Base-by-base conservation (phyloP, 2,888 invertebrate species). In the Eustalomyia histrio region DNA sequence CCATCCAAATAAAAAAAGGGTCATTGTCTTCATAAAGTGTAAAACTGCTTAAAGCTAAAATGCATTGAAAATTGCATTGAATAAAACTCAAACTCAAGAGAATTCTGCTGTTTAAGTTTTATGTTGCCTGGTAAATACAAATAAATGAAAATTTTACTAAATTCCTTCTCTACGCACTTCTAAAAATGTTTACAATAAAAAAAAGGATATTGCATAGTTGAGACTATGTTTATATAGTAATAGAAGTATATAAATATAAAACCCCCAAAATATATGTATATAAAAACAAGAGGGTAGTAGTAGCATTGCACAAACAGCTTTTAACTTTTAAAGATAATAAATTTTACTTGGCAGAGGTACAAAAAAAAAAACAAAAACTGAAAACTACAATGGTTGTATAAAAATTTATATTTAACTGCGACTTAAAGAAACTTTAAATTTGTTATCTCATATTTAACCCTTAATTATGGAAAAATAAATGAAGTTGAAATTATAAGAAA, bases 1-100 rank as follows among this genome's bases (percentile, higher is more conserved):
- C 5, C 43, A 39, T 39, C 39, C 35, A n/a, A n/a, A n/a, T n/a
- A 50, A 47, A 57, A 43, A 35, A 53, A 58, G 64, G 76, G 76
- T 78, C 71, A 78, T 78, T 78, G 76, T 78, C 76, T 72, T 33
- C 17, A 71, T 58, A 64, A 52, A 67, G 21, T 16, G 16, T 16
- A 53, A 55, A 67, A 17, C 18, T n/a, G 33, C 18, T 55, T 55
- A 39, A 69, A 18, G 12, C 18, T 24, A 16, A 78, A 64, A 65
- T 74, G 67, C 67, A 67, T 67, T 55, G 53, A 55, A 58, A 58
- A 67, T 67, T 75, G 67, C 60, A 75, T 43, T 67, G 52, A 60
- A 74, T 43, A 57, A 18, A 55, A 53, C 47, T 65, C 21, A 43
- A 65, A 60, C 71, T 53, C 47, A 60, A 65, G 71, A 78, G 65